Evolutionary conservation across 2,797 vertebrate species (phyloP), one percentile per base, ranked within the genome.

Genomic region (Vultur gryphus): DNA sequence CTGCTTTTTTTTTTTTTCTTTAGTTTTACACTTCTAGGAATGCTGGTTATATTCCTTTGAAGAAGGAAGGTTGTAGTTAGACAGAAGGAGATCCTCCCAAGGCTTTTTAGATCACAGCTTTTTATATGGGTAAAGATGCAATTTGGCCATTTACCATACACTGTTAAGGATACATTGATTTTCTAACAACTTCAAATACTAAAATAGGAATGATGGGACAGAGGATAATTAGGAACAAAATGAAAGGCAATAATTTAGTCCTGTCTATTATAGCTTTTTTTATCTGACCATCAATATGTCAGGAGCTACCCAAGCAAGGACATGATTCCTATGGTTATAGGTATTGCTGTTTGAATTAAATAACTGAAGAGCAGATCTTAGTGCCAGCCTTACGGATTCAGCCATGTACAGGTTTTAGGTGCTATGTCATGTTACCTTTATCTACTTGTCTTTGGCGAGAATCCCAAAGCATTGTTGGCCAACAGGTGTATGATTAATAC

Each of bases 401-500:
- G 54, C 78, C 94, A 46, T 62, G 54, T 92, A 82, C 64, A 76
- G 89, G 35, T 72, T 96, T 95, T 95, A 91, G 83, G 67, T 93
- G 90, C 54, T 48, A 18, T 89, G 91, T 97, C 82, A 76, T 39
- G 43, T 97, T 95, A 58, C 67, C 89, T 77, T 95, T 93, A 83
- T 78, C 65, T 90, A 20, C 90, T 81, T 77, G 81, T 62, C 85
- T 87, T 95, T 88, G 83, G 85, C 39, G 16, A 93, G 23, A 89
- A 89, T 95, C 76, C 81, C 72, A 82, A 91, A 89, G 87, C 66
- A 54, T 85, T 95, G 69, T 77, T 90, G 94, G 73, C 92, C 92
- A 97, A 69, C 96, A 95, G 94, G 78, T 97, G 21, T 87, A 71
- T 93, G 71, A 84, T 95, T 81, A 97, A 84, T 95, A 78, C 28